Conservation (phyloP, 2,888 invertebrate species). For the Busseola fusca region DNA sequence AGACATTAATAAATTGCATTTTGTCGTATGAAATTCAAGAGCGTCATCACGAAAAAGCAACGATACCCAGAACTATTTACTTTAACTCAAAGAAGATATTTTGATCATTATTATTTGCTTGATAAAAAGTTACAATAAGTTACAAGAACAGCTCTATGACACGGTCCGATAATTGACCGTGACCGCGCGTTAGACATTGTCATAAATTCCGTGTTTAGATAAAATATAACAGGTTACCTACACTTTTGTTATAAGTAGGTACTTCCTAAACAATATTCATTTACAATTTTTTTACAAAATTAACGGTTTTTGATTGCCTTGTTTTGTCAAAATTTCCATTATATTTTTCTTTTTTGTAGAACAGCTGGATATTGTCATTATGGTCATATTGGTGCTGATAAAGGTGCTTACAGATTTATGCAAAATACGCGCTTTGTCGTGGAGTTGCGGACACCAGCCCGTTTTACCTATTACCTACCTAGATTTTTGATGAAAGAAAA, state of each 20-base stretch:
- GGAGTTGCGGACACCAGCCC: too few species aligned
- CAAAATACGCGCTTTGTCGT: too few species aligned
- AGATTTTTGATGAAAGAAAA: too few species aligned
- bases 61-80: conserved; percentile 32
- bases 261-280: conserved; percentile 44
- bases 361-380: too few species aligned
- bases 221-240: conserved; percentile 57
- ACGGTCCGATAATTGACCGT: conserved; percentile 73
- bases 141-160: conserved; percentile 64
- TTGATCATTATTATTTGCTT: conserved; percentile 57
- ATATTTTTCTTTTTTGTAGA: too few species aligned
- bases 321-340: too few species aligned
- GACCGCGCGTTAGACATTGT: conserved; percentile 67
- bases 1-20: background rate
- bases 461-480: too few species aligned
- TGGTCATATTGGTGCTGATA: too few species aligned
- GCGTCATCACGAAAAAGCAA: conserved; percentile 29
- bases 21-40: conserved; percentile 18
- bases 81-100: conserved; percentile 46
- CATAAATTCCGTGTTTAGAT: conserved; percentile 68
- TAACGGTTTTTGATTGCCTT: too few species aligned
- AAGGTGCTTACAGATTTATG: too few species aligned
- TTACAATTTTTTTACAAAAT: conserved; percentile 8
- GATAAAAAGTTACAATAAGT: conserved; percentile 64
- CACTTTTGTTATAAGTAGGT: conserved; percentile 31